Evolutionary conservation across 1,140 invertebrate species (phyloP).

Genomic region (Augochlora pura): DNA sequence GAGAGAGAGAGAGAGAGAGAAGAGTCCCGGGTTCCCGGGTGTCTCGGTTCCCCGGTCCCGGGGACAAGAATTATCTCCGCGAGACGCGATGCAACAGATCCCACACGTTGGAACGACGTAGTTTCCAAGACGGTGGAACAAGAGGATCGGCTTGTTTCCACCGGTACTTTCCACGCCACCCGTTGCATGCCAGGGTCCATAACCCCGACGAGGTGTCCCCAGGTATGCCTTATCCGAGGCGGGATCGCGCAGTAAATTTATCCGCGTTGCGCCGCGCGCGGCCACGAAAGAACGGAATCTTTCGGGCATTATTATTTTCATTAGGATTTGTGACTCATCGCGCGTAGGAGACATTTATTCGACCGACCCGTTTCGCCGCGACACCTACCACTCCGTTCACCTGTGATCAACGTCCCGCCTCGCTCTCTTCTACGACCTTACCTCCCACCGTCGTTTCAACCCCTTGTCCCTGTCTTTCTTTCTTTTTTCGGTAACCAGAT

Average conservation of each 20-base stretch:
- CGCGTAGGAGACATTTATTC: conserved; percentile 57
- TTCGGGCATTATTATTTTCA: conserved; percentile 74
- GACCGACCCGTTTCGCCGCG: conserved; percentile 26
- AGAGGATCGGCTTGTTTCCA: conserved; percentile 28
- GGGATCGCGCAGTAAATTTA: conserved; percentile 77
- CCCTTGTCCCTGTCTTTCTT: no score
- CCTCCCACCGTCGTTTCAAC: no score
- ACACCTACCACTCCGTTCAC: conserved; percentile 40
- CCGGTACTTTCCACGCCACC: conserved; percentile 57
- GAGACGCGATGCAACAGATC: conserved; percentile 61
- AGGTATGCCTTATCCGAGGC: conserved; percentile 75
- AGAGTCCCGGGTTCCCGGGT: no score
- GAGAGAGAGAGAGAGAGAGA: no score
- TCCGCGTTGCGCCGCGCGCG: conserved; percentile 60
- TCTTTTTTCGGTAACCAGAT: no score
- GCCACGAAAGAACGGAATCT: conserved; percentile 60
- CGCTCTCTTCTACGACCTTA: no score
- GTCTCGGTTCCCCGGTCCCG: background rate
- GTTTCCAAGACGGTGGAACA: background rate
- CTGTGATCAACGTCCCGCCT: conserved; percentile 16
- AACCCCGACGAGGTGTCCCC: conserved; percentile 74
- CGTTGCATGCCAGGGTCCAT: conserved; percentile 68
- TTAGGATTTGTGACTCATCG: conserved; percentile 78
- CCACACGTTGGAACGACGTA: conserved; percentile 36
- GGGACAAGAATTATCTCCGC: conserved; percentile 69